Conservation (phyloP, 2,888 invertebrate genomes). For the Oligia fasciuncula region DNA sequence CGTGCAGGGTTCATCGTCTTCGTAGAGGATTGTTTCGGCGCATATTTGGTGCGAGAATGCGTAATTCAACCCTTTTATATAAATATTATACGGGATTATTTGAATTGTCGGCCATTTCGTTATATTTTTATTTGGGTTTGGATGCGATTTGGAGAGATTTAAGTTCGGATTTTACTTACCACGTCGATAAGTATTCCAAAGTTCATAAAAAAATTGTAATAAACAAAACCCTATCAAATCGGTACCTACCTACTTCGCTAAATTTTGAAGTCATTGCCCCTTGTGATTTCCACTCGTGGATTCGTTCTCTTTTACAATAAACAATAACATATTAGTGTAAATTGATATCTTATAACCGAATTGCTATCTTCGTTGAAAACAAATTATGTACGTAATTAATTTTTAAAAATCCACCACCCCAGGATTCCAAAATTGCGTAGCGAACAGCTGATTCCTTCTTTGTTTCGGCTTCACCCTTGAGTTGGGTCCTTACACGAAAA, state of each 20-base stretch:
- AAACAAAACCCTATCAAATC: background rate
- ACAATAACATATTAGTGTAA: slow-evolving; percentile 47
- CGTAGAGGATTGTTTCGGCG: slow-evolving; percentile 40
- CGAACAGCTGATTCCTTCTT: slow-evolving; percentile 69
- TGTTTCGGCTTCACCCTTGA: slow-evolving; percentile 62
- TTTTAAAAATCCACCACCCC: slow-evolving; percentile 62
- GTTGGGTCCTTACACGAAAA: background rate
- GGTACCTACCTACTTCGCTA: background rate
- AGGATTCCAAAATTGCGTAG: slow-evolving; percentile 57
- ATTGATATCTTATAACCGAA: slow-evolving; percentile 52
- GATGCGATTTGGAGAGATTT: slow-evolving; percentile 48
- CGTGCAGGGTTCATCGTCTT: slow-evolving; percentile 45
- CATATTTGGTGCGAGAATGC: slow-evolving; percentile 56
- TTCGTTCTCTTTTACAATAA: slow-evolving; percentile 23
- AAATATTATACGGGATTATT: slow-evolving; percentile 64
- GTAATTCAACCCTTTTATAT: slow-evolving; percentile 66
- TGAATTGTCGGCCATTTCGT: slow-evolving; percentile 57
- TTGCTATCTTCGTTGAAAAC: slow-evolving; percentile 50
- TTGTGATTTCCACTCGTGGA: background rate
- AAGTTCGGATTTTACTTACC: slow-evolving; percentile 40
- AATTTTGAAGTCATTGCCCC: background rate
- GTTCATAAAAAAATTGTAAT: slow-evolving; percentile 19
- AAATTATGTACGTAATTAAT: slow-evolving; percentile 63
- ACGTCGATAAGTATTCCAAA: slow-evolving; percentile 21
- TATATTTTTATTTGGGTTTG: slow-evolving; percentile 59